Conservation (phyloP, 2,888 invertebrate genomes). For the Peribatodes rhomboidaria region DNA sequence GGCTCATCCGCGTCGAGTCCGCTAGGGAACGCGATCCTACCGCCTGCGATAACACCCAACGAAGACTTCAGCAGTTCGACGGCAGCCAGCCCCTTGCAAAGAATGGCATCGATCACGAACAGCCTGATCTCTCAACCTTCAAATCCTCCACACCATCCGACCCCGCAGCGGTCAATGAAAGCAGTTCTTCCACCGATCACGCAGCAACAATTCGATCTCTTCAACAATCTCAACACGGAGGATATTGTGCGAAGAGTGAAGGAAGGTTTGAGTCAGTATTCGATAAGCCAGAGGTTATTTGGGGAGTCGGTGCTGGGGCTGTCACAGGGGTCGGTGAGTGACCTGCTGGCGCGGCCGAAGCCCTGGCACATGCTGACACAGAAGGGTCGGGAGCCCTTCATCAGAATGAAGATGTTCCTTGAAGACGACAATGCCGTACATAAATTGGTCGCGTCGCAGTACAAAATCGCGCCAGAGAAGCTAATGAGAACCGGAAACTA, state of each 20-base stretch:
- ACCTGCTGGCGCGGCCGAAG: conserved; percentile 98
- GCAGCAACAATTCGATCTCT: conserved; percentile 99
- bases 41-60: conserved; percentile 93
- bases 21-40: conserved; percentile 93
- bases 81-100: conserved; percentile 96
- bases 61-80: conserved; percentile 93
- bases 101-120: conserved; percentile 99
- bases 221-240: conserved; percentile 99
- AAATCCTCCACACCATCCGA: conserved; percentile 93
- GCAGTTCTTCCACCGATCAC: conserved; percentile 99
- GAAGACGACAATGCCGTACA: conserved; percentile 98
- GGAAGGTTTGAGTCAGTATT: conserved; percentile 97
- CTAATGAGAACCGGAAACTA: conserved; percentile 98
- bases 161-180: conserved; percentile 95
- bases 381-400: conserved; percentile 98
- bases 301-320: conserved; percentile 99
- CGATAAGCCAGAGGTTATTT: conserved; percentile 98
- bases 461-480: conserved; percentile 99
- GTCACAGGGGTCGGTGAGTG: conserved; percentile 99
- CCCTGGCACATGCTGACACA: conserved; percentile 99
- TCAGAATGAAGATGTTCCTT: conserved; percentile 98
- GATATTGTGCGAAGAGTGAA: conserved; percentile 98
- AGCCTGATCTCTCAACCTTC: conserved; percentile 97
- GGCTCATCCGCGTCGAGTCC: conserved; percentile 95
- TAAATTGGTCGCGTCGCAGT: conserved; percentile 98